A percentile compares a stretch with the other conserved stretches of the same genome.
Evolutionary conservation across 2,888 invertebrate species (phyloP).

Genomic region (Chrysodeixis includens): DNA sequence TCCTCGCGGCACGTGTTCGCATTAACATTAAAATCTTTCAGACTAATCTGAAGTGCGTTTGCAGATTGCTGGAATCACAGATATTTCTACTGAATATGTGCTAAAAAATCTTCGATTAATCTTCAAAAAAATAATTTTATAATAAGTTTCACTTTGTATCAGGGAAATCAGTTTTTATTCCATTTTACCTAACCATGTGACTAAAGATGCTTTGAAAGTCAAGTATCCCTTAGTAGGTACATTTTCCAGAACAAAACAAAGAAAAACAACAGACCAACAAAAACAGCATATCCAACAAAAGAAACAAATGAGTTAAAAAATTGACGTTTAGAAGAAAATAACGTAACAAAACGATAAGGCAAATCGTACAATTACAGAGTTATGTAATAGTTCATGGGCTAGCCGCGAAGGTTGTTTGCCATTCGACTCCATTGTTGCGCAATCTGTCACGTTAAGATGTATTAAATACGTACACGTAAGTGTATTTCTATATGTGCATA

Average conservation of each 20-base stretch:
- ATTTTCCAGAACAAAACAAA: too few species aligned
- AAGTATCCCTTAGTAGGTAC: too few species aligned
- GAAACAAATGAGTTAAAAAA: slow-evolving; percentile 17
- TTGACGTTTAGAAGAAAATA: slow-evolving; percentile 38
- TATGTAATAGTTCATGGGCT: slow-evolving; percentile 67
- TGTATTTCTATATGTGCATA: slow-evolving; percentile 11
- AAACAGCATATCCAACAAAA: not conserved
- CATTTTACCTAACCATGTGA: too few species aligned
- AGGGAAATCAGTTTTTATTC: too few species aligned
- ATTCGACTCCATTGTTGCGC: slow-evolving; percentile 61
- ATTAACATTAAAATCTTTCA: not conserved
- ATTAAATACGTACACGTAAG: slow-evolving; percentile 51
- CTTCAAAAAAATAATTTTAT: too few species aligned
- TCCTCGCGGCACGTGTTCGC: not conserved
- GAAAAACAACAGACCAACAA: not conserved
- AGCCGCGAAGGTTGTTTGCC: slow-evolving; percentile 60
- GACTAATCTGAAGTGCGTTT: not conserved
- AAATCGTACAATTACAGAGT: slow-evolving; percentile 57
- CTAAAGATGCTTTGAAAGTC: too few species aligned
- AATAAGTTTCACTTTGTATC: too few species aligned
- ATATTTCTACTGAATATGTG: not conserved
- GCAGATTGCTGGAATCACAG: not conserved
- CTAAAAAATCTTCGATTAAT: not conserved
- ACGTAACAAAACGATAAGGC: slow-evolving; percentile 42
- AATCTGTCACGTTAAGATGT: slow-evolving; percentile 61